Evolutionary conservation across 2,888 invertebrate species (phyloP), one percentile per base, ranked within the genome.

Genomic region (Silvanus unidentatus): DNA sequence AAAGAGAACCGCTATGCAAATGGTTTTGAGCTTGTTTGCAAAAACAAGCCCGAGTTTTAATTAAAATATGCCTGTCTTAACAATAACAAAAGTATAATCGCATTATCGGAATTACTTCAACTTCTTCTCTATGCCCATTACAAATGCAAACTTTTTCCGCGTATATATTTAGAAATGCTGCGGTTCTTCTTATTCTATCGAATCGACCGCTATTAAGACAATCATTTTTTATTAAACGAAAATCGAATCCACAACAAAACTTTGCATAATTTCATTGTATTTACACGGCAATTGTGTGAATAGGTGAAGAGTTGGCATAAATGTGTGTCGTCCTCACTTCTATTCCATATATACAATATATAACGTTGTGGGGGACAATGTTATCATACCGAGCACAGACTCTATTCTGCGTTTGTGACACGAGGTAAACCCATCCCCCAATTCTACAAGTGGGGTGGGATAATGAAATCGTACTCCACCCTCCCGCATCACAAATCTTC

Each of bases 61-160:
- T 55, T 55, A 55, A 55, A 55, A 53, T 55, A 55, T 55, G 55
- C 53, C 50, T 49, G 50, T 50, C 52, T 52, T 49, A 46, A 51
- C 52, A 55, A 55, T 53, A 54, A 54, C 55, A 53, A 49, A 54
- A 54, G 54, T 51, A 51, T 55, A 55, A 55, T 55, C 55, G 55
- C 51, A 54, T 55, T 55, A 55, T 51, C 50, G 49, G 42, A 49
- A 50, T 52, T 51, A 53, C 45, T 51, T 47, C 32, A 15, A 43
- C 37, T 45, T 45, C 44, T 47, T 45, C 40, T 35, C 36, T 6
- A 11, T 8, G 11, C 11, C 13, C 38, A 12, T n/a, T 16, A 5
- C 13, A 6, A 16, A 44, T 42, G 30, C 47, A 41, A 46, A 49
- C 43, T 11, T 15, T 35, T 9, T 8, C 8, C 6, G 8, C 11